phyloP scores from a whole-genome alignment of 1,140 invertebrate genomes.

The Drosophila hydei region DNA sequence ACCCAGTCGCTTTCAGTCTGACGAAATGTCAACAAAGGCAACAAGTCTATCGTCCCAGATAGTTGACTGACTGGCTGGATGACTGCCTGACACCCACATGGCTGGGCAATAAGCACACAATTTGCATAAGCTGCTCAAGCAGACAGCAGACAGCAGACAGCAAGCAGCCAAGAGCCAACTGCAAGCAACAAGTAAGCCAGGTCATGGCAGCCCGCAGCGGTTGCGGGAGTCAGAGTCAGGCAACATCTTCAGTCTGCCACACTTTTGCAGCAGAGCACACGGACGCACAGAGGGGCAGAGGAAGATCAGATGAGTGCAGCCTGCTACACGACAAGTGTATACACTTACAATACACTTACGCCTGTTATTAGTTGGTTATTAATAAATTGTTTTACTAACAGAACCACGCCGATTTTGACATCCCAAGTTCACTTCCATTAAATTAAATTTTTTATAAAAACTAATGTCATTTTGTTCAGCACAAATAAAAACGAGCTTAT shows the following conservation, averaged over 20 bases:
- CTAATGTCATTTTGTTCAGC: no score
- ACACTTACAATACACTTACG: conserved; percentile 31
- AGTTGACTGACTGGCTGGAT: conserved; percentile 18
- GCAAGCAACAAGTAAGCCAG: conserved; percentile 63
- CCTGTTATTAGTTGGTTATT: background rate
- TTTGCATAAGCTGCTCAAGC: conserved; percentile 76
- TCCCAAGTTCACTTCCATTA: no score
- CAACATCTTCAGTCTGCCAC: conserved; percentile 61
- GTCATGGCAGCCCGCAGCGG: background rate
- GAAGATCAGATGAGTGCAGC: background rate
- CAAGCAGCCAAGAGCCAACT: conserved; percentile 14
- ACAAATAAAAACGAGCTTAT: no score
- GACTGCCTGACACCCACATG: conserved; percentile 73
- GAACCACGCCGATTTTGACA: no score
- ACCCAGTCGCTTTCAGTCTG: conserved; percentile 55
- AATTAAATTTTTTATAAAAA: no score
- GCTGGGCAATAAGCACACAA: conserved; percentile 68
- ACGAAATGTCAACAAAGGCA: conserved; percentile 79
- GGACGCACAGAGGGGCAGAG: background rate
- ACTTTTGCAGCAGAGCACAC: conserved; percentile 36
- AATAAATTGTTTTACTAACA: no score
- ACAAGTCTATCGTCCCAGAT: conserved; percentile 67
- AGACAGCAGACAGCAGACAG: conserved; percentile 47
- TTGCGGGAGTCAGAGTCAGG: conserved; percentile 37
- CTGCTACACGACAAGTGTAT: background rate